Evolutionary conservation across 2,888 invertebrate genomes (phyloP).

Genomic region (Mimas tiliae): DNA sequence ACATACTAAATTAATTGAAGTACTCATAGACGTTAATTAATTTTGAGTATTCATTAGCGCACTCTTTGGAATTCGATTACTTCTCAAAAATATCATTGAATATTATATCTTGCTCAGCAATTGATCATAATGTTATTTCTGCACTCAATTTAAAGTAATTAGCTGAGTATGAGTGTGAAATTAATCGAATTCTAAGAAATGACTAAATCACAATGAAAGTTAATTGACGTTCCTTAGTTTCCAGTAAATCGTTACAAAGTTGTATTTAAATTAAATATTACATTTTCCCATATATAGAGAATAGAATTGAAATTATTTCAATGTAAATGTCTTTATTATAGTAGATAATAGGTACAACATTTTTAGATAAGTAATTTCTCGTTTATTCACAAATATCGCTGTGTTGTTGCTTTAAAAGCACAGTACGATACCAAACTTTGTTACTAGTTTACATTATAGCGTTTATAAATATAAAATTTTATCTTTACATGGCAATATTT

Average conservation of each 20-base stretch:
- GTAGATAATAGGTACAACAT: not conserved
- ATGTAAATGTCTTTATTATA: not conserved
- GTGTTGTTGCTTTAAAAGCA: not conserved
- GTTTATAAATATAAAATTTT: conserved; percentile 1
- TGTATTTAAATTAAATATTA: too few relatives aligned
- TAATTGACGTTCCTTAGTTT: too few relatives aligned
- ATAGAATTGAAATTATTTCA: not conserved
- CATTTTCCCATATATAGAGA: conserved; percentile 5
- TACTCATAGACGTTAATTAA: too few relatives aligned
- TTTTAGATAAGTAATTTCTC: not conserved
- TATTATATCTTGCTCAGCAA: too few relatives aligned
- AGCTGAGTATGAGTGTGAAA: too few relatives aligned
- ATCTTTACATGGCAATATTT: conserved; percentile 12
- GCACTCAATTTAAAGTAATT: not conserved
- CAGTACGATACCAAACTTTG: not conserved
- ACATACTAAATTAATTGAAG: conserved; percentile 47
- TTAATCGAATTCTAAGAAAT: too few relatives aligned
- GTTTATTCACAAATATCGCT: not conserved
- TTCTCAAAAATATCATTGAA: too few relatives aligned
- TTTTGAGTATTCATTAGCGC: too few relatives aligned
- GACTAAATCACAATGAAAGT: too few relatives aligned
- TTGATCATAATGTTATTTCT: too few relatives aligned
- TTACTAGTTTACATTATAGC: not conserved
- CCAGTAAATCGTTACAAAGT: too few relatives aligned
- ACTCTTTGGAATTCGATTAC: not conserved